phyloP scores from a whole-genome alignment of 2,888 invertebrate genomes.

The Syrista parreyssii region DNA sequence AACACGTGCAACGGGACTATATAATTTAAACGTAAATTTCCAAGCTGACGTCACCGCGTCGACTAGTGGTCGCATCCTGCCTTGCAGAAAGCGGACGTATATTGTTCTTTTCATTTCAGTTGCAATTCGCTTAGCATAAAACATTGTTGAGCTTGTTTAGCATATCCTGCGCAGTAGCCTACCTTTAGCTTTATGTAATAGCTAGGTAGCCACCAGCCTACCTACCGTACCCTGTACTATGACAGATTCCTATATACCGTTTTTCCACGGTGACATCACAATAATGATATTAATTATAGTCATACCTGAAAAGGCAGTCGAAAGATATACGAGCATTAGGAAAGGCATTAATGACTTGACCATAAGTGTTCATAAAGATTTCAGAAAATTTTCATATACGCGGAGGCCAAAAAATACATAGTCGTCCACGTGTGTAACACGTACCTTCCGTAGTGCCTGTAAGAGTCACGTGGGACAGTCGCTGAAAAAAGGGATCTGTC shows the following conservation, averaged over 20 bases:
- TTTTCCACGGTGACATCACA: constrained; percentile 38
- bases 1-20: background rate
- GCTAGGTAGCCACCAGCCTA: background rate
- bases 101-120: background rate
- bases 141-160: constrained; percentile 6
- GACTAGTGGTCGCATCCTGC: background rate
- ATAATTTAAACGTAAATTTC: constrained; percentile 4
- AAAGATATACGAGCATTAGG: background rate
- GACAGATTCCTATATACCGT: constrained; percentile 23
- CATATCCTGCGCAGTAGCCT: constrained; percentile 15
- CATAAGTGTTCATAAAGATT: background rate
- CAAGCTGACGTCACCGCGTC: background rate
- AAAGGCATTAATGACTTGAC: background rate
- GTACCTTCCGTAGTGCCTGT: too few species aligned
- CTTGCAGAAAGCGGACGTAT: constrained; percentile 7
- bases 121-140: constrained; percentile 1
- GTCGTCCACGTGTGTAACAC: background rate
- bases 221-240: constrained; percentile 27
- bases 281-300: constrained; percentile 46
- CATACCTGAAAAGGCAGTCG: background rate
- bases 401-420: background rate
- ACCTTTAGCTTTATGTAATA: constrained; percentile 41
- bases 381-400: background rate
- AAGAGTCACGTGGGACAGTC: too few species aligned
- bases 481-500: background rate